Evolutionary conservation across 2,888 invertebrate species (phyloP), one percentile per base, ranked within the genome.

Genomic region (Drosophila siamana): DNA sequence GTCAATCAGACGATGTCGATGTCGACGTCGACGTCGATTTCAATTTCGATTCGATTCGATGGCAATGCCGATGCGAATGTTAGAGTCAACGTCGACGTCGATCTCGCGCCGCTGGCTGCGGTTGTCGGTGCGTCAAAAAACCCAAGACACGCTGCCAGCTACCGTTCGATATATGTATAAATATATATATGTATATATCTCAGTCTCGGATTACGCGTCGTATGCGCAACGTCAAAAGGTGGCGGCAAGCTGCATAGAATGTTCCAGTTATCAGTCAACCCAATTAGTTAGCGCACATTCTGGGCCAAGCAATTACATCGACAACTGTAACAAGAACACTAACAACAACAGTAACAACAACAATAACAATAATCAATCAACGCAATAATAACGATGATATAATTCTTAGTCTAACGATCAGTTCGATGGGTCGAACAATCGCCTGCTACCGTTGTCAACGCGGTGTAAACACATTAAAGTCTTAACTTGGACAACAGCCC

Each of bases 81-180:
- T 5, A 4, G 28, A 28, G 28, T 2, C 28, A 28, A 28, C 2
- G 30, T 33, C 38, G 40, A 16, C 15, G 40, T 28, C 28, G 28
- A 28, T 28, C 28, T 28, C 8, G 19, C 28, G 8, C 1, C 40
- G 40, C 8, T 52, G 19, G 48, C 36, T 87, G 85, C 78, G 88
- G 74, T 81, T 69, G 59, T 47, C 40, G 57, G 66, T 67, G 66
- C 83, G 77, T 80, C 73, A 76, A 81, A 83, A 83, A 70, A 60
- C 47, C 56, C 55, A 64, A 69, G 66, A 64, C 71, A 57, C 38
- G 61, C 41, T 67, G 62, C 48, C 57, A 56, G 76, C 72, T 64
- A 75, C 69, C 64, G 72, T 65, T 52, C 50, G 51, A 15, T 30
- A 4, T 13, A 26, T 36, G 40, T 59, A 11, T 63, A 9, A 11